These are phyloP conservation scores for Euplexia lucipara DNA, from an alignment of 2,888 invertebrate species.

Conservation along the genomic window DNA sequence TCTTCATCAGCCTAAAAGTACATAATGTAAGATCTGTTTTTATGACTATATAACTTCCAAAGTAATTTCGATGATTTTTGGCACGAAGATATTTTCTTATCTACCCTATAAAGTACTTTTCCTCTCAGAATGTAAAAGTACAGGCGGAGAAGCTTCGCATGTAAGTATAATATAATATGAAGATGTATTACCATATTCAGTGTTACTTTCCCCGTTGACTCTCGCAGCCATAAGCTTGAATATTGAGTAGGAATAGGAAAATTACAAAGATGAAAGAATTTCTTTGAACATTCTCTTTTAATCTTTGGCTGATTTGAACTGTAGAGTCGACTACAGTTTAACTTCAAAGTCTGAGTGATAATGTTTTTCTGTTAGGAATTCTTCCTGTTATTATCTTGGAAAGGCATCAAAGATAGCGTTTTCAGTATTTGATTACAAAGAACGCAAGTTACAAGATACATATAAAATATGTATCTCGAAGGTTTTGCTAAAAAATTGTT, in stretches of 20 bases:
- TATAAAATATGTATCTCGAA: too few species aligned
- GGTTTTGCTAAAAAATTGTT: too few species aligned
- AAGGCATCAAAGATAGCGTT: background rate
- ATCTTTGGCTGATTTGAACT: background rate
- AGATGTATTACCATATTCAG: constrained; percentile 43
- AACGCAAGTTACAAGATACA: too few species aligned
- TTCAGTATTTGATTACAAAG: too few species aligned
- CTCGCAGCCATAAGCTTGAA: constrained; percentile 12
- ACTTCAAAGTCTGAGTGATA: too few species aligned
- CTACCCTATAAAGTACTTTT: constrained; percentile 14
- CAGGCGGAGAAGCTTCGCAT: background rate
- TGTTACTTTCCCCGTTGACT: constrained; percentile 18
- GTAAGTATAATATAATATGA: background rate
- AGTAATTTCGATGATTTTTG: constrained; percentile 9
- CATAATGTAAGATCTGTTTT: background rate
- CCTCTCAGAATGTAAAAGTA: constrained; percentile 12
- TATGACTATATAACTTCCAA: background rate
- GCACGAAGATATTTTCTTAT: background rate
- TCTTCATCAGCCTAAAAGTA: background rate
- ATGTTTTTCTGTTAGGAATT: background rate
- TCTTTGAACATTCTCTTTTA: background rate
- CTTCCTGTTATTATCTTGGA: too few species aligned
- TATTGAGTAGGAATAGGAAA: constrained; percentile 28
- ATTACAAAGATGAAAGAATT: constrained; percentile 20
- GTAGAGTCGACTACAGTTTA: background rate